phyloP scores from a whole-genome alignment of 2,797 vertebrate genomes.

The Malurus splendens region DNA sequence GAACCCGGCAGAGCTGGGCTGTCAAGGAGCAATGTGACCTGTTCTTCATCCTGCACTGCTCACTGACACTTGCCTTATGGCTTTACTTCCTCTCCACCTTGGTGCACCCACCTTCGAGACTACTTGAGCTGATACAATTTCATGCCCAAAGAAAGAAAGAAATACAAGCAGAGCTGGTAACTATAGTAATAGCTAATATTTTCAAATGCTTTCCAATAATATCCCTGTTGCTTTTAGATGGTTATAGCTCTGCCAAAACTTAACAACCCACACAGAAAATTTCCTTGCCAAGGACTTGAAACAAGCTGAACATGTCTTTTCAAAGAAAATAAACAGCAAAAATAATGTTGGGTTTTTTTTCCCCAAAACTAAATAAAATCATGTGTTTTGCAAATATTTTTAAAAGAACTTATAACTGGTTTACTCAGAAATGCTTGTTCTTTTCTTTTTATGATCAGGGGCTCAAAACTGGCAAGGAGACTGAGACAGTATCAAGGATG shows the following conservation, averaged over 20 bases:
- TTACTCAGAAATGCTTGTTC: neutral
- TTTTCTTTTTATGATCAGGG: neutral
- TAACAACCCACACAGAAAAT: neutral
- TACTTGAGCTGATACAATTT: neutral
- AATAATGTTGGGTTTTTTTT: neutral
- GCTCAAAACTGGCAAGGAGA: neutral
- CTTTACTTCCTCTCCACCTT: neutral
- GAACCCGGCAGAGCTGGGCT: neutral
- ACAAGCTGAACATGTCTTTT: slow-evolving; percentile 3
- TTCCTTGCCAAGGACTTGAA: slow-evolving; percentile 11
- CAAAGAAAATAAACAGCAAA: neutral
- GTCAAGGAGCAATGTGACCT: neutral
- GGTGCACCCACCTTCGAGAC: neutral
- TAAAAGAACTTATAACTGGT: neutral
- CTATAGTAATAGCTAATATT: slow-evolving; percentile 30
- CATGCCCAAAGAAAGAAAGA: neutral
- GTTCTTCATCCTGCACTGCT: neutral
- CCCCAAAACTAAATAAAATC: neutral
- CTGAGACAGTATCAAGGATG: neutral
- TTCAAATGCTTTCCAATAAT: neutral
- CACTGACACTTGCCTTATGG: neutral
- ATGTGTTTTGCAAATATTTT: neutral
- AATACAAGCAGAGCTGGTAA: slow-evolving; percentile 9
- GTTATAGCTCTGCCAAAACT: neutral
- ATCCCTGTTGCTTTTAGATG: neutral